These are phyloP conservation scores for Eilema depressum DNA, from an alignment of 2,888 invertebrate genomes.

Conservation along the genomic window DNA sequence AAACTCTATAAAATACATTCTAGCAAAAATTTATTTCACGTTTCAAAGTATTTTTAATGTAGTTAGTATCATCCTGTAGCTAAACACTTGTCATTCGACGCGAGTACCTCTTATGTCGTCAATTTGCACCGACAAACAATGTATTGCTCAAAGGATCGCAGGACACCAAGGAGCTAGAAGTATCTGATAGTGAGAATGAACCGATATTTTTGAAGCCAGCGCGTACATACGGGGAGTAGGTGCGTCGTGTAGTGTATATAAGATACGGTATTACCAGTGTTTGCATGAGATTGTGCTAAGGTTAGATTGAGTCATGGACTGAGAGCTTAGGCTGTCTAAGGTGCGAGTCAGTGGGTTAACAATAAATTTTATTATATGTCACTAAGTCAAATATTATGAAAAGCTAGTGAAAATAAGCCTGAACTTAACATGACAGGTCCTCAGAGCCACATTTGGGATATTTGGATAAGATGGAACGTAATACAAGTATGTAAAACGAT, in stretches of 20 bases:
- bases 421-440: conserved; percentile 65
- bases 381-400: conserved; percentile 69
- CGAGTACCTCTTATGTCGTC: conserved; percentile 41
- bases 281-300: conserved; percentile 63
- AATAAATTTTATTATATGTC: conserved; percentile 66
- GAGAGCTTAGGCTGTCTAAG: conserved; percentile 66
- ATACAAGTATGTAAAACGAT: conserved; percentile 81
- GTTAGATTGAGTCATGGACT: conserved; percentile 73
- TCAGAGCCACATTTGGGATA: conserved; percentile 54
- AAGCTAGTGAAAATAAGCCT: conserved; percentile 47
- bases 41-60: conserved; percentile 56
- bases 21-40: conserved; percentile 53
- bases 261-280: conserved; percentile 59
- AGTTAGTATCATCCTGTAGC: conserved; percentile 55
- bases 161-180: conserved; percentile 50
- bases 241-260: conserved; percentile 59
- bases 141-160: conserved; percentile 60
- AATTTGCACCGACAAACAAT: conserved; percentile 47
- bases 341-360: conserved; percentile 58
- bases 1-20: conserved; percentile 51
- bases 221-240: conserved; percentile 44
- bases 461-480: conserved; percentile 64
- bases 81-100: conserved; percentile 50
- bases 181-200: conserved; percentile 30
- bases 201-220: conserved; percentile 36